phyloP scores from a whole-genome alignment of 1,140 invertebrate species.

The Trichogramma pretiosum region DNA sequence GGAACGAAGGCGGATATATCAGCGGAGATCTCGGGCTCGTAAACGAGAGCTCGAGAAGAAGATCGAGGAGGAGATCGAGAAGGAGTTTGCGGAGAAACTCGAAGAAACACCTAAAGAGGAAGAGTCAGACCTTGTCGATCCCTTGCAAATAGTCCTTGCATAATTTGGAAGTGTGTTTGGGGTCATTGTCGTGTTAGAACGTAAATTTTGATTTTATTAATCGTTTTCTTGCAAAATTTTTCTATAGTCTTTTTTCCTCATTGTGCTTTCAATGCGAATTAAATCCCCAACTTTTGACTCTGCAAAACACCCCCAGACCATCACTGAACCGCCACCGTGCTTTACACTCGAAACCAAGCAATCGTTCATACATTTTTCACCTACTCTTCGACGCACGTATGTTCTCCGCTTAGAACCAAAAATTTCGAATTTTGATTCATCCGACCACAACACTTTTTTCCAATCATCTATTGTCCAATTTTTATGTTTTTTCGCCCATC shows the following conservation, averaged over 20 bases:
- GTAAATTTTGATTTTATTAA: too few species aligned
- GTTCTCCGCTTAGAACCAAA: slow-evolving; percentile 19
- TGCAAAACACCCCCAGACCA: slow-evolving; percentile 33
- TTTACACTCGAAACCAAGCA: slow-evolving; percentile 26
- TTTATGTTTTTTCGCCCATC: slow-evolving; percentile 20
- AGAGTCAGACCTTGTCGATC: too few species aligned
- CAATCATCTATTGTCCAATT: slow-evolving; percentile 18
- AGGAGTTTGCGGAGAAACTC: too few species aligned
- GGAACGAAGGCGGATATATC: too few species aligned
- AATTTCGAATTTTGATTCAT: slow-evolving; percentile 24
- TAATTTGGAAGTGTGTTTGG: too few species aligned
- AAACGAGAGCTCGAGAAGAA: too few species aligned
- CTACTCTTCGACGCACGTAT: slow-evolving; percentile 19
- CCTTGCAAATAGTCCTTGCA: too few species aligned
- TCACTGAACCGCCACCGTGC: slow-evolving; percentile 25
- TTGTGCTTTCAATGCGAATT: slow-evolving; percentile 26
- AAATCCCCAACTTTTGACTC: slow-evolving; percentile 25
- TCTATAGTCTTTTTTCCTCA: slow-evolving; percentile 23
- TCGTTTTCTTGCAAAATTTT: slow-evolving; percentile 20
- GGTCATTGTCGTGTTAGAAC: too few species aligned
- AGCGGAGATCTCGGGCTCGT: too few species aligned
- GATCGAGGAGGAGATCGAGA: too few species aligned
- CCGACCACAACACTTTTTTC: slow-evolving; percentile 22
- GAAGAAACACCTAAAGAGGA: too few species aligned
- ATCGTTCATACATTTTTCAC: slow-evolving; percentile 17